phyloP scores from a whole-genome alignment of 2,797 vertebrate species.

The Dromococcyx pavoninus region DNA sequence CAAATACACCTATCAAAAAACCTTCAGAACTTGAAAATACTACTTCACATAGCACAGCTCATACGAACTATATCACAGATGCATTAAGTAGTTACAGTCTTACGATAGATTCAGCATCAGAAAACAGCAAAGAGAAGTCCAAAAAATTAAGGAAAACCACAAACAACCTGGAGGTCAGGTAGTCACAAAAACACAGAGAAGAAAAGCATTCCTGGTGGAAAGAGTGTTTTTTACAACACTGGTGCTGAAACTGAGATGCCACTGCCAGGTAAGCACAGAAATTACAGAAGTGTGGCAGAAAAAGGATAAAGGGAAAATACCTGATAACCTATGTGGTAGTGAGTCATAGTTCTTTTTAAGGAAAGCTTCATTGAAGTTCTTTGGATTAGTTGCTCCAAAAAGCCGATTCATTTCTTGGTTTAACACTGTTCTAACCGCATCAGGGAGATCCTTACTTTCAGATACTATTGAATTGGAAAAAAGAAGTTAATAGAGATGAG shows the following conservation, averaged over 20 bases:
- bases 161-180: not conserved
- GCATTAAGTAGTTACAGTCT: not conserved
- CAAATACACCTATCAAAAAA: fast-evolving
- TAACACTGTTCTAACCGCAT: slow-evolving; percentile 93
- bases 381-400: slow-evolving; percentile 95
- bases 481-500: not conserved
- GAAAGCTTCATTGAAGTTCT: slow-evolving; percentile 97
- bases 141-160: not conserved
- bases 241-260: not conserved
- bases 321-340: slow-evolving; percentile 95
- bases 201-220: not conserved
- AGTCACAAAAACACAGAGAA: not conserved
- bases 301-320: slow-evolving; percentile 71
- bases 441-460: slow-evolving; percentile 92
- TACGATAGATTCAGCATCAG: not conserved
- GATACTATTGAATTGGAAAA: slow-evolving; percentile 80
- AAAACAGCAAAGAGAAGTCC: not conserved
- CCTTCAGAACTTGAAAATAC: not conserved
- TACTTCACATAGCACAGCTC: not conserved
- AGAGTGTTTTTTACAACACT: not conserved
- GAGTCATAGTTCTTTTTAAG: slow-evolving; percentile 94
- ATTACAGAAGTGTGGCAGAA: not conserved
- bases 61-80: not conserved
- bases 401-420: slow-evolving; percentile 97
- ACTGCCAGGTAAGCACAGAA: not conserved